phyloP scores from a whole-genome alignment of 2,113 vertebrate genomes.

The Gavia stellata region DNA sequence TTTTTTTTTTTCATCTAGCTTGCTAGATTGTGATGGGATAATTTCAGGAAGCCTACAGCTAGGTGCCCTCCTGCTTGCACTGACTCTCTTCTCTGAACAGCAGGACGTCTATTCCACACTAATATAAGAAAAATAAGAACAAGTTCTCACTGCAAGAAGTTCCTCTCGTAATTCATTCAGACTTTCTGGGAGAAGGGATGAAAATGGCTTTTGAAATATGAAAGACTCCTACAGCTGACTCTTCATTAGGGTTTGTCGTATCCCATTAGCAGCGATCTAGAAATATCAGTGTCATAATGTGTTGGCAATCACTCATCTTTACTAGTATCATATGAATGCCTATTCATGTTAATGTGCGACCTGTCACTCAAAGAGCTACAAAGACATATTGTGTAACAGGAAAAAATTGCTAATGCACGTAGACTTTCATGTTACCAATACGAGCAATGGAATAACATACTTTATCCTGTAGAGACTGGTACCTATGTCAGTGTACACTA shows the following conservation, averaged over 20 bases:
- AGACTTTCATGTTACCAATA: background rate
- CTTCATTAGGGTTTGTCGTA: background rate
- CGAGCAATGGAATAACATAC: background rate
- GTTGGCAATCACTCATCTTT: background rate
- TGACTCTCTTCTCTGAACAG: background rate
- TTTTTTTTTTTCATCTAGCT: background rate
- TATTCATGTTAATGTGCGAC: background rate
- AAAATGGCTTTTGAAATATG: conserved; percentile 24
- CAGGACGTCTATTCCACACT: background rate
- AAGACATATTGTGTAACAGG: background rate
- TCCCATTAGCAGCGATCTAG: background rate
- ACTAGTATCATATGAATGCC: background rate
- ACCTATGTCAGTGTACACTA: background rate
- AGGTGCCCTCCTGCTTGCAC: background rate
- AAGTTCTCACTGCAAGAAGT: background rate
- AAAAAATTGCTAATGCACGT: background rate
- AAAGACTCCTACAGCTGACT: background rate
- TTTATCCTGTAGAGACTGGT: background rate
- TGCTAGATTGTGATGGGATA: background rate
- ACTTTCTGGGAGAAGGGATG: background rate
- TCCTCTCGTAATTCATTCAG: background rate
- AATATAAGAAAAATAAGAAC: conserved; percentile 16
- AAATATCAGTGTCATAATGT: background rate
- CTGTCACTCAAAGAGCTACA: background rate
- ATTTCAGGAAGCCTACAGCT: background rate